phyloP scores from a whole-genome alignment of 2,797 vertebrate genomes.

The Sebastes taczanowskii region DNA sequence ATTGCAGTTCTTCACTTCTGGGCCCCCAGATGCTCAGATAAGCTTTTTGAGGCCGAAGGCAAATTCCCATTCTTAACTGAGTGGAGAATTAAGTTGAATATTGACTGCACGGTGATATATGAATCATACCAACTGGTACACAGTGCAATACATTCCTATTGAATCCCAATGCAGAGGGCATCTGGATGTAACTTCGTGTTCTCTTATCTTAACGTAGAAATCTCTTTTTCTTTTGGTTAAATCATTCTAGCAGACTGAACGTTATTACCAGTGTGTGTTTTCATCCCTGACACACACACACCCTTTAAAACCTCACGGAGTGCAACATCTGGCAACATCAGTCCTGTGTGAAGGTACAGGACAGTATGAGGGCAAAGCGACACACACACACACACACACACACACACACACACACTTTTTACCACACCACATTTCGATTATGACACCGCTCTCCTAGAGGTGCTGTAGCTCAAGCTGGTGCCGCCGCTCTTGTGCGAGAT shows the following conservation, averaged over 20 bases:
- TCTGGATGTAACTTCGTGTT: slow-evolving; percentile 2
- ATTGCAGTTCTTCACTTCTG: slow-evolving; percentile 67
- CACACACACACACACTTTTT: background rate
- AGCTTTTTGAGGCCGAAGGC: slow-evolving; percentile 55
- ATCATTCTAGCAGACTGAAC: slow-evolving; percentile 30
- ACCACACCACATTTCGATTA: slow-evolving; percentile 54
- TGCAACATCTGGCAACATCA: slow-evolving; percentile 46
- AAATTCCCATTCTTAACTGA: slow-evolving; percentile 29
- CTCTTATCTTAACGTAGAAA: slow-evolving; percentile 12
- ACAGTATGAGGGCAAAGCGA: slow-evolving; percentile 46
- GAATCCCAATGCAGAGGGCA: slow-evolving; percentile 33
- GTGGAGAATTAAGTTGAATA: slow-evolving; percentile 45
- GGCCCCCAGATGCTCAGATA: slow-evolving; percentile 26
- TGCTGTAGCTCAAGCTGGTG: slow-evolving; percentile 87
- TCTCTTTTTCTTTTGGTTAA: slow-evolving; percentile 54
- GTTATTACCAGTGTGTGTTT: slow-evolving; percentile 11
- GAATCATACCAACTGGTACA: slow-evolving; percentile 58
- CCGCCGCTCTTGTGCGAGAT: slow-evolving; percentile 88
- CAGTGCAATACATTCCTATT: slow-evolving; percentile 58
- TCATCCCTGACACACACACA: slow-evolving; percentile 14
- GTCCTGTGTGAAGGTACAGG: slow-evolving; percentile 32
- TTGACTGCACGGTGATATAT: slow-evolving; percentile 51
- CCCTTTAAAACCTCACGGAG: slow-evolving; percentile 19
- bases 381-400: background rate
- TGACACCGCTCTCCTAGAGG: slow-evolving; percentile 83